Evolutionary conservation across 1,140 invertebrate genomes (phyloP).

Genomic region (Teleogryllus occipitalis): DNA sequence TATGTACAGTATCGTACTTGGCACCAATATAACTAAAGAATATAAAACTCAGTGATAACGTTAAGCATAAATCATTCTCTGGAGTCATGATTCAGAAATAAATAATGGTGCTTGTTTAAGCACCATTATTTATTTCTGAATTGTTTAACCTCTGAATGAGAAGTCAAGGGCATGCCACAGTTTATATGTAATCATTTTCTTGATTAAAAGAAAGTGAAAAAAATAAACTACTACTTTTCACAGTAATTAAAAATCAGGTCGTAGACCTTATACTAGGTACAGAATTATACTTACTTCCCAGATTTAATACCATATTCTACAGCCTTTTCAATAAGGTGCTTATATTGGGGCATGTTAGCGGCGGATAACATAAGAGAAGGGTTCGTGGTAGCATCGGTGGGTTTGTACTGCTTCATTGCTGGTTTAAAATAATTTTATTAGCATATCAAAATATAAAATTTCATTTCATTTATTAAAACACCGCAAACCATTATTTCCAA

Average conservation of each 20-base stretch:
- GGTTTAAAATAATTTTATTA: constrained; percentile 33
- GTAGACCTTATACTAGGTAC: too few relatives aligned
- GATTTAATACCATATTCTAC: constrained; percentile 73
- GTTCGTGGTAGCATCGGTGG: constrained; percentile 99
- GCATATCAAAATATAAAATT: not conserved
- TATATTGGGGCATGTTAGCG: constrained; percentile 84
- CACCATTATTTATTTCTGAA: too few relatives aligned
- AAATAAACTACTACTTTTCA: not conserved
- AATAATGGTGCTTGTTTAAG: too few relatives aligned
- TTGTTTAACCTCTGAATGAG: too few relatives aligned
- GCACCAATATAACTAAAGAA: not conserved
- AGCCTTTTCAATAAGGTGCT: constrained; percentile 79
- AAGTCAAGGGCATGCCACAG: not conserved
- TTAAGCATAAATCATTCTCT: too few relatives aligned
- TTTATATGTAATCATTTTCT: not conserved
- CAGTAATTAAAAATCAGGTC: too few relatives aligned
- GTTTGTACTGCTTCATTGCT: constrained; percentile 95
- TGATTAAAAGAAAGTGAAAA: not conserved
- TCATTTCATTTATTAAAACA: not conserved
- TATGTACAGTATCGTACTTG: too few relatives aligned
- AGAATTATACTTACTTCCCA: constrained; percentile 45
- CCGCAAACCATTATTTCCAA: not conserved
- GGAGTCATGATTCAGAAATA: too few relatives aligned
- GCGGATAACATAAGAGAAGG: constrained; percentile 94
- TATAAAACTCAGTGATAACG: too few relatives aligned